Evolutionary conservation across 92 coral and sea anemone species (phyloP), one percentile per base, ranked within the genome.

Genomic region (Siderastrea siderea): DNA sequence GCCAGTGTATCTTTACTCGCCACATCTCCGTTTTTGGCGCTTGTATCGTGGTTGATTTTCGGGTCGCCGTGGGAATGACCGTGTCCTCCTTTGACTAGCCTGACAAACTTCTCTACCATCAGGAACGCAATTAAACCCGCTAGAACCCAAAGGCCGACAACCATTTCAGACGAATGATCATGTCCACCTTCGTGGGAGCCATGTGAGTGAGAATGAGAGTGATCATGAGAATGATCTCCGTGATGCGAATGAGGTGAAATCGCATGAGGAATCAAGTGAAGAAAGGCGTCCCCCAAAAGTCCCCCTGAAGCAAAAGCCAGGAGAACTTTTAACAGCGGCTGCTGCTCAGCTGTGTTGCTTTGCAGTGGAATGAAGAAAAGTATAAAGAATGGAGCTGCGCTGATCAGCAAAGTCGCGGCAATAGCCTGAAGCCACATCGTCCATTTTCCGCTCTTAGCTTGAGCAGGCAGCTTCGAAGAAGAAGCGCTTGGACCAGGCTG

Each of bases 361-460:
- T 95, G 93, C 74, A 98, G 91, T 12, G 99, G 99, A 65, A 98
- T 95, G 60, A 98, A 95, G 87, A 98, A 98, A 74, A 98, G 84
- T 60, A 98, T 92, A 61, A 98, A 91, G 89, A 95, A 98, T 1
- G 99, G 99, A 38, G 99, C 99, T n/a, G 99, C 99, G 73, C 99
- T 98, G 85, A 98, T 98, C 70, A 98, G 87, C 16, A 98, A 61
- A 1, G 99, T 98, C 3, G 99, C 95, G n/a, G 88, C 92, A 16
- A 98, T 83, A 1, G 99, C 99, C 57, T 98, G 94, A 1, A 94
- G 77, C 99, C 99, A 98, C 50, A 93, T 94, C 15, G 91, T 5
- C 63, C 93, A 90, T 75, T 87, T 93, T 46, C 97, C 93, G 1
- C 19, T 51, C 45, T 43, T 6, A 4, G 26, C 47, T 75, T 62